These are phyloP conservation scores for Drosophila dives DNA, from an alignment of 2,888 invertebrate species.

Conservation along the genomic window DNA sequence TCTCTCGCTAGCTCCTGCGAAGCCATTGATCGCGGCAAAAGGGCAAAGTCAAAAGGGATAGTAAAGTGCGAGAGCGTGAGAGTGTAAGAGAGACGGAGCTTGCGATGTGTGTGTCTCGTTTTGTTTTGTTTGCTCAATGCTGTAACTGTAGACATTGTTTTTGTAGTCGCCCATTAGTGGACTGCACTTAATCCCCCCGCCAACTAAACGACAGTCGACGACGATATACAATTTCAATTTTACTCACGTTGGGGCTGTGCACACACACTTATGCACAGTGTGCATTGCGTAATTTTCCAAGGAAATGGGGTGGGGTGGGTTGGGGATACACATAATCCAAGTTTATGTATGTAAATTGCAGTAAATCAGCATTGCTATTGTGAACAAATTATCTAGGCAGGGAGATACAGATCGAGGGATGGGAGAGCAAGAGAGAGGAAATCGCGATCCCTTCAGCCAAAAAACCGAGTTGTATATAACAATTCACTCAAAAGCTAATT, in stretches of 20 bases:
- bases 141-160: constrained; percentile 55
- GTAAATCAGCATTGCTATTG: constrained; percentile 68
- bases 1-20: constrained; percentile 28
- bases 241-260: constrained; percentile 48
- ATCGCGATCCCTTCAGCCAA: constrained; percentile 13
- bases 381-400: constrained; percentile 48
- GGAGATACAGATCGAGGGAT: not conserved
- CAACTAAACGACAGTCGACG: constrained; percentile 1
- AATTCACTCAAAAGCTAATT: not conserved
- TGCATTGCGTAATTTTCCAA: constrained; percentile 69
- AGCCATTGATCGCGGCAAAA: constrained; percentile 34
- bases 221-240: constrained; percentile 74
- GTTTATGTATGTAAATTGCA: constrained; percentile 53
- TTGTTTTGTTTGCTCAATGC: constrained; percentile 31
- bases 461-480: constrained; percentile 3
- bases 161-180: constrained; percentile 46
- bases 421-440: not conserved
- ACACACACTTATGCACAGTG: constrained; percentile 23
- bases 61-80: not conserved
- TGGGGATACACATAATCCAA: constrained; percentile 27
- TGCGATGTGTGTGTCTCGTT: not conserved
- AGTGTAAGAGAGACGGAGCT: not conserved
- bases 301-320: constrained; percentile 10
- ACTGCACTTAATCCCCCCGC: constrained; percentile 55
- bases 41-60: constrained; percentile 19